Evolutionary conservation across 1,140 invertebrate genomes (phyloP), one percentile per base, ranked within the genome.

Genomic region (Cydia amplana): DNA sequence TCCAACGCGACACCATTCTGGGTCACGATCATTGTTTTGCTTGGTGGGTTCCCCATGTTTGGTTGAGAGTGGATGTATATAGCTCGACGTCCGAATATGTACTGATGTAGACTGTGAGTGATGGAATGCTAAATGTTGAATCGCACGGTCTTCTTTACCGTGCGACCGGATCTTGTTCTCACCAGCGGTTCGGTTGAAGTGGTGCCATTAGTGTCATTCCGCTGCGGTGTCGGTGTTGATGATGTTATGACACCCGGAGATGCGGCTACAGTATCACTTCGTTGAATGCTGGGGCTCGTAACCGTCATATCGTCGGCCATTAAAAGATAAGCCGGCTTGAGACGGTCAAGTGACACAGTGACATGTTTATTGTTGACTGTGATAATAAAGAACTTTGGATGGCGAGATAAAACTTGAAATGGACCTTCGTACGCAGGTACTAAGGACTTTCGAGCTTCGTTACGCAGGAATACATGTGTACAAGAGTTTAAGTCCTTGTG

Each of bases 281-380:
- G 16, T 63, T 63, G 55, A 63, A 7, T n/a, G n/a, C n/a, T n/a
- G 14, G 55, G 55, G 55, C 20, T 63, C 12, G 55, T 63, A 63
- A 63, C 18, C 55, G n/a, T 18, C 55, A 63, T 63, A 63, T 9
- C 55, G 20, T 63, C 55, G 9, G 16, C 9, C 55, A 6, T 63
- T 63, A 63, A 63, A 63, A 63, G 55, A 63, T 63, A 63, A 63
- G 55, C 55, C 10, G 55, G 55, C 7, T 63, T 63, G 55, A 63
- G 55, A 23, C 55, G 55, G 18, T 63, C 55, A 23, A 63, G 55
- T 63, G 55, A 63, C 55, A 23, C 55, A 63, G 55, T 63, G 55
- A 63, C 55, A 63, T 23, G 55, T 20, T 28, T 28, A 28, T 28
- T 4, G 28, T 28, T 28, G 28, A 28, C 28, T 28, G 28, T 1